Evolutionary conservation across 2,113 vertebrate species (phyloP).

Genomic region (Vanacampus margaritifer): DNA sequence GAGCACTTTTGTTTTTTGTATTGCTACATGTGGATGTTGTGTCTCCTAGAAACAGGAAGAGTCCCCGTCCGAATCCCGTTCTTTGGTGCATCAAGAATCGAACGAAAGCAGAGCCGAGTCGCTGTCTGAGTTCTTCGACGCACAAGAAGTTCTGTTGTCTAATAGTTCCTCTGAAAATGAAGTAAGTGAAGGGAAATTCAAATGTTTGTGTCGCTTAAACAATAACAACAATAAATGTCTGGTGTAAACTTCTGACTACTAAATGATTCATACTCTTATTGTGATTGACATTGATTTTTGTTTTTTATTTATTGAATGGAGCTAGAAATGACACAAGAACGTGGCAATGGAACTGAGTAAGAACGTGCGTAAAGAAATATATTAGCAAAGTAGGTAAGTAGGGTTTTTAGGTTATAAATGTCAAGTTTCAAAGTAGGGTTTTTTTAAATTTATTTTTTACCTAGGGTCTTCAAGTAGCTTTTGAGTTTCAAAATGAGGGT

Average conservation of each 20-base stretch:
- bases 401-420: too few species aligned
- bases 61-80: constrained; percentile 74
- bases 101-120: constrained; percentile 94
- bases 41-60: constrained; percentile 75
- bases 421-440: too few species aligned
- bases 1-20: constrained; percentile 10
- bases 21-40: constrained; percentile 24
- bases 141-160: constrained; percentile 91
- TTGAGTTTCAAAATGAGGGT: too few species aligned
- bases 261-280: too few species aligned
- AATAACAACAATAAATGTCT: neutral
- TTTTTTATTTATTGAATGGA: too few species aligned
- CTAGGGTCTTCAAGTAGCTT: too few species aligned
- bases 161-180: constrained; percentile 98
- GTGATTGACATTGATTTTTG: too few species aligned
- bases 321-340: neutral
- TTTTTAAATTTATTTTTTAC: too few species aligned
- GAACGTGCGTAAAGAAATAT: too few species aligned
- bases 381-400: too few species aligned
- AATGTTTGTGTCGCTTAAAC: neutral
- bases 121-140: constrained; percentile 94
- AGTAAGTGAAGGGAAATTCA: constrained; percentile 62
- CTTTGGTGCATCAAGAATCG: constrained; percentile 88
- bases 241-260: neutral
- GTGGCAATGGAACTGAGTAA: neutral